These are phyloP conservation scores for Sterna hirundo DNA, from an alignment of 2,113 vertebrate species.

Conservation along the genomic window DNA sequence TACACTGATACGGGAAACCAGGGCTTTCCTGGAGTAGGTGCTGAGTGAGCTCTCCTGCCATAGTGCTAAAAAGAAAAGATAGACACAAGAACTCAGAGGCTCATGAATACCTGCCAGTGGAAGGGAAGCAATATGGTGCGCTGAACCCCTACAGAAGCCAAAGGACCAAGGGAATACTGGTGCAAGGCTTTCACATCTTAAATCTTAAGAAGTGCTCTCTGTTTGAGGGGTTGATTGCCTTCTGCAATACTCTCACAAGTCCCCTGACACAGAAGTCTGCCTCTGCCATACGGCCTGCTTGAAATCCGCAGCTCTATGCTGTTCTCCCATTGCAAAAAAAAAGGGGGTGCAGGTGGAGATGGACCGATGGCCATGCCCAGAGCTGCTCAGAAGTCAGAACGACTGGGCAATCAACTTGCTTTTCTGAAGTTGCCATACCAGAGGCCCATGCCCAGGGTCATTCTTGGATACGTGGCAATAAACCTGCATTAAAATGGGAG, in stretches of 20 bases:
- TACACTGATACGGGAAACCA: background rate
- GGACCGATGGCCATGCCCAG: background rate
- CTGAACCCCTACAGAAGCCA: background rate
- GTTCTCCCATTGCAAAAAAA: background rate
- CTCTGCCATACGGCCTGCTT: background rate
- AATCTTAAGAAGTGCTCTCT: background rate
- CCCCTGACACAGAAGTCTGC: background rate
- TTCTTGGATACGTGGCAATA: background rate
- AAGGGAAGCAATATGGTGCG: background rate
- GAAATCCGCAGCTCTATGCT: background rate
- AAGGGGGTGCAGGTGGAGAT: background rate
- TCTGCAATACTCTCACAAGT: background rate
- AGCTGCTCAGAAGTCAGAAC: background rate
- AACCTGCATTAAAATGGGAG: background rate
- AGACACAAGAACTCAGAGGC: background rate
- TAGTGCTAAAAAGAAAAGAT: background rate
- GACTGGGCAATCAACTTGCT: background rate
- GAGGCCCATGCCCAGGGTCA: background rate
- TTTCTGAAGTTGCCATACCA: background rate
- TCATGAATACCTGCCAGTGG: background rate
- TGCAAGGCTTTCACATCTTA: background rate
- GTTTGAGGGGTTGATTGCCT: background rate
- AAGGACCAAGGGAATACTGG: background rate
- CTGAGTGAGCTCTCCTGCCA: background rate
- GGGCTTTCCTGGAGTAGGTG: background rate